These are phyloP conservation scores for Malurus melanocephalus DNA, from an alignment of 2,113 vertebrate genomes.

Conservation along the genomic window DNA sequence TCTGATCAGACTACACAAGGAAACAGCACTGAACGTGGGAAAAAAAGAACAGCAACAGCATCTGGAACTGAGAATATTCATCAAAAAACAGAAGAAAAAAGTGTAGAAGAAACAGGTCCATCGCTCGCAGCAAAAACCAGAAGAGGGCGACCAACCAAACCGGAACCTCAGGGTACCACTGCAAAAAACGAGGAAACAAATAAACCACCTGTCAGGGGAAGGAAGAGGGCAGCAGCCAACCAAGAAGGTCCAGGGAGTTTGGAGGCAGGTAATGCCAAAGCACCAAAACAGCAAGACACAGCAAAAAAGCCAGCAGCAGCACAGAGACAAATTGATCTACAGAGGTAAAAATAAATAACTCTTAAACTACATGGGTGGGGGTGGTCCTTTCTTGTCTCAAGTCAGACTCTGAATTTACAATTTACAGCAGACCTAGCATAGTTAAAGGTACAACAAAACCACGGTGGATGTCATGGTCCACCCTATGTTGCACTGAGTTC, in stretches of 20 bases:
- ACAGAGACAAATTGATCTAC: conserved; percentile 93
- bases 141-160: conserved; percentile 83
- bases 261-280: conserved; percentile 89
- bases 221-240: conserved; percentile 82
- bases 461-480: neutral
- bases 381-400: neutral
- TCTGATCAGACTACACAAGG: conserved; percentile 77
- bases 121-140: conserved; percentile 78
- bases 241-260: conserved; percentile 79
- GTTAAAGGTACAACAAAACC: neutral
- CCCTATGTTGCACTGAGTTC: neutral
- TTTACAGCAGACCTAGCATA: neutral
- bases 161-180: conserved; percentile 77
- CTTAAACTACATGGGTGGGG: neutral
- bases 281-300: conserved; percentile 90
- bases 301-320: conserved; percentile 86
- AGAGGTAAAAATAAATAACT: conserved; percentile 79
- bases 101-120: conserved; percentile 70
- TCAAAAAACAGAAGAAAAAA: conserved; percentile 78
- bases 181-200: conserved; percentile 79
- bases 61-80: conserved; percentile 83
- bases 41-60: conserved; percentile 77
- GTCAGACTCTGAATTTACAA: neutral
- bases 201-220: conserved; percentile 82
- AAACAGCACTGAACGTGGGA: conserved; percentile 78